These are phyloP conservation scores for Acanthornis magna DNA, from an alignment of 2,797 vertebrate genomes.

Conservation along the genomic window DNA sequence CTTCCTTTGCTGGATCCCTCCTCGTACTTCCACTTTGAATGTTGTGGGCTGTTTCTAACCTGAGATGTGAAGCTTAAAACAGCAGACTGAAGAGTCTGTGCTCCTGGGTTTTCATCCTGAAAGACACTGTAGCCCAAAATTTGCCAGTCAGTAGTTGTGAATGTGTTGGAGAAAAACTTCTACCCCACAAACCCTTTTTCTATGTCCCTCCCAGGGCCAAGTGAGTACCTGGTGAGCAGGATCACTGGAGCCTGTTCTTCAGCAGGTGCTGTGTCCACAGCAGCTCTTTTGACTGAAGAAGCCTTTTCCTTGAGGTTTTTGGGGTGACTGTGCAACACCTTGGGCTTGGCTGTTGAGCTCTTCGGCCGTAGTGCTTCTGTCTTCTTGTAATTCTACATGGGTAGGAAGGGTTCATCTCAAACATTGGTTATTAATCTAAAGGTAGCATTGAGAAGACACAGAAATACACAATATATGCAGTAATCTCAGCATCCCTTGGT, in stretches of 20 bases:
- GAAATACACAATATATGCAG: neutral
- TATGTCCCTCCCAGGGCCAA: fast-evolving
- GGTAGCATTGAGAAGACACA: neutral
- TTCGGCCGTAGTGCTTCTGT: neutral
- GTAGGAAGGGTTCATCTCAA: neutral
- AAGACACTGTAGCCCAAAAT: neutral
- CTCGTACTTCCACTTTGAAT: neutral
- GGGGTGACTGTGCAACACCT: neutral
- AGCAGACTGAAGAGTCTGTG: neutral
- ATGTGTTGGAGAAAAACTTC: fast-evolving
- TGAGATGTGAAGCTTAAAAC: neutral
- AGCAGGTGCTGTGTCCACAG: neutral
- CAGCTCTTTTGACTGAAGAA: neutral
- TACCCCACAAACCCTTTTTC: no score
- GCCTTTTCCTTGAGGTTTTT: neutral
- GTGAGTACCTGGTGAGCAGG: neutral
- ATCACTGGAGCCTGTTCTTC: neutral
- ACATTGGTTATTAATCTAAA: neutral
- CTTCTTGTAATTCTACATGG: neutral
- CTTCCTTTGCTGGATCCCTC: neutral
- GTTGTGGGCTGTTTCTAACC: neutral
- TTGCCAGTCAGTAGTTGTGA: neutral
- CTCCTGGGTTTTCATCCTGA: neutral
- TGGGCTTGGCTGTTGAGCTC: neutral
- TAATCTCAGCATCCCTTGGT: neutral